Percentiles rank a stretch among this genome's conserved stretches.
These are phyloP conservation scores for Malthinus flaveolus DNA, from an alignment of 2,888 invertebrate genomes.

Conservation along the genomic window DNA sequence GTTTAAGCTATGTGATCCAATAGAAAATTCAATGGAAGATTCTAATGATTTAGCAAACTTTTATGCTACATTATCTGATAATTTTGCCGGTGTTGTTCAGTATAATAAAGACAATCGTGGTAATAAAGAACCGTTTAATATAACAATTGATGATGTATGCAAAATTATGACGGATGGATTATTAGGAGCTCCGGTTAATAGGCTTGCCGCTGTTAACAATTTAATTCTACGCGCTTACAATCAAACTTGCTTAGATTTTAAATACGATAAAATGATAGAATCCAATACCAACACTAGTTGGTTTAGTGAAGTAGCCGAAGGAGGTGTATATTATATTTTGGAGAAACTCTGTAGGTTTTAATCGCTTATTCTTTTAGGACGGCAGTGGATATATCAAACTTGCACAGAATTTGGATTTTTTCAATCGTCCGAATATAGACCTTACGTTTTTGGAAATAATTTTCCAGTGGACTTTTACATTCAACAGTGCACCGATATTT, in stretches of 20 bases:
- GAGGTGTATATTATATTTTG: slow-evolving; percentile 55
- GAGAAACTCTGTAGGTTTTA: background rate
- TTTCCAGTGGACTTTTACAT: slow-evolving; percentile 79
- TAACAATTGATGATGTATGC: slow-evolving; percentile 83
- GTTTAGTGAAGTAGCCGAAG: slow-evolving; percentile 65
- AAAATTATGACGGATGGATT: slow-evolving; percentile 69
- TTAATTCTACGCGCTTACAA: slow-evolving; percentile 67
- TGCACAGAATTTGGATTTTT: slow-evolving; percentile 96
- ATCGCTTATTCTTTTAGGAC: slow-evolving; percentile 55
- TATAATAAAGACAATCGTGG: slow-evolving; percentile 92
- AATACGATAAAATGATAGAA: slow-evolving; percentile 74
- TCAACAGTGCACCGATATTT: slow-evolving; percentile 82
- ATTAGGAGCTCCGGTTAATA: slow-evolving; percentile 64
- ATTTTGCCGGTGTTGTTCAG: slow-evolving; percentile 90
- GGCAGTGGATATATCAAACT: slow-evolving; percentile 94
- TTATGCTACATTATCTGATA: slow-evolving; percentile 78
- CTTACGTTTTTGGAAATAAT: slow-evolving; percentile 70
- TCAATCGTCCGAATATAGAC: slow-evolving; percentile 77
- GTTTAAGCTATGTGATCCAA: slow-evolving; percentile 78
- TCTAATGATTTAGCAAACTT: slow-evolving; percentile 75
- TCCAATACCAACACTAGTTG: slow-evolving; percentile 70
- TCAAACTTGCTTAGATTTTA: slow-evolving; percentile 81
- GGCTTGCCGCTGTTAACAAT: slow-evolving; percentile 74
- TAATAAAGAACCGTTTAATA: slow-evolving; percentile 62
- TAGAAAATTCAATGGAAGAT: slow-evolving; percentile 64